Conservation (phyloP, 1,140 invertebrate genomes). For the Drosophila azteca region DNA sequence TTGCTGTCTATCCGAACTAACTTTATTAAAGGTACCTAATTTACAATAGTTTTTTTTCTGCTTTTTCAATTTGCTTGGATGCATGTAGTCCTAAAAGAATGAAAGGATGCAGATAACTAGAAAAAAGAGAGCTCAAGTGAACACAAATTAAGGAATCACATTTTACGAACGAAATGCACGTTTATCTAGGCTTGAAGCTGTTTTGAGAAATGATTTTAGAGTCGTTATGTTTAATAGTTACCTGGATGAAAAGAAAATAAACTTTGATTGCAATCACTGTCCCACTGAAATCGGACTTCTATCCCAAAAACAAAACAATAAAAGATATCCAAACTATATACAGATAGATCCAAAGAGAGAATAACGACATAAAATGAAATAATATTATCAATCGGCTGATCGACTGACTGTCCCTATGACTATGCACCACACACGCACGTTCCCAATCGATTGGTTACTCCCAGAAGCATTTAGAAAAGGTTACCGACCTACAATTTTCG, state of each 20-base stretch:
- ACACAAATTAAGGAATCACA: neutral
- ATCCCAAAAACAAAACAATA: neutral
- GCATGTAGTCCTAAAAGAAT: slow-evolving; percentile 6
- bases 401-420: slow-evolving; percentile 22
- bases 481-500: slow-evolving; percentile 61
- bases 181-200: no score
- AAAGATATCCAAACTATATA: slow-evolving; percentile 17
- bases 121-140: neutral
- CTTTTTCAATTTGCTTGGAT: neutral
- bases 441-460: slow-evolving; percentile 26
- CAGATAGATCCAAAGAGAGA: neutral
- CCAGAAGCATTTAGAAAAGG: slow-evolving; percentile 73
- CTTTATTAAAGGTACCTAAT: slow-evolving; percentile 79
- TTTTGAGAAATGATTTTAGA: no score
- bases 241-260: no score
- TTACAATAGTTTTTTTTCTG: slow-evolving; percentile 74
- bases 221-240: no score
- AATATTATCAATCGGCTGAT: neutral
- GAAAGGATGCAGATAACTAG: neutral
- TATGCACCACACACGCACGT: slow-evolving; percentile 37
- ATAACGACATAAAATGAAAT: neutral
- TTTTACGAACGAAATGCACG: neutral
- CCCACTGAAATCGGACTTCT: neutral
- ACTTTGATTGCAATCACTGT: neutral
- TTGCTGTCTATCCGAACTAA: slow-evolving; percentile 43